Base-by-base conservation (phyloP, 2,113 vertebrate species). In the Hepsetus odoe region DNA sequence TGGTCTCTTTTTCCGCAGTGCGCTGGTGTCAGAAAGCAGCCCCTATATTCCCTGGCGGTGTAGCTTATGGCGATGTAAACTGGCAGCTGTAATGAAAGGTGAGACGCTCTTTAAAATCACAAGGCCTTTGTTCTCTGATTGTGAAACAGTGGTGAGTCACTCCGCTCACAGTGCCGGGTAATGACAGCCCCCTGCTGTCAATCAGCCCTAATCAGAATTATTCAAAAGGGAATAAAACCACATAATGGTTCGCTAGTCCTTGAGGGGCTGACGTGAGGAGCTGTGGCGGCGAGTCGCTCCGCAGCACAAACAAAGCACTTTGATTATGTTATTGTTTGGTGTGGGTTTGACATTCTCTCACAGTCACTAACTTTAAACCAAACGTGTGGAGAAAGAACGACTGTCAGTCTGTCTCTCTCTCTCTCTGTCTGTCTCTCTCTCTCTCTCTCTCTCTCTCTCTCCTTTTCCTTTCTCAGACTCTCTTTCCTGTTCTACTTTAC, bases 191-290 rank as follows among this genome's bases (percentile, higher is more conserved):
- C 76, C 75, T 62, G 11, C 80, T 72, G 78, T 86, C 85, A 86
- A 84, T 86, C 85, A 86, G 83, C 33, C 42, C 71, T 84, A 83
- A 81, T 84, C 79, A 84, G 70, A 85, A 82, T 82, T 85, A 85
- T 85, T 80, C 80, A 78, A 75, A 56, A 78, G 68, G 64, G 74
- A 53, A 82, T 65, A 69, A 78, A 82, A 75, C 26, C 55, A 69
- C 72, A 72, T 74, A 81, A 77, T 80, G 73, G 72, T 20, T 55
- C 59, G 42, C 32, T n/a, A 28, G 77, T 44, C 67, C 77, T 65
- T 55, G 76, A 78, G 58, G 66, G 76, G 79, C 20, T 71, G n/a
- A 51, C 13, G 61, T 38, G 51, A 30, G 40, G 68, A 80, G 74
- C 44, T 65, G 75, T 32, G 22, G 18, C 32, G 44, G 70, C 75